Base-by-base conservation (phyloP, 2,888 invertebrate species). In the Chromoteleia sp. region DNA sequence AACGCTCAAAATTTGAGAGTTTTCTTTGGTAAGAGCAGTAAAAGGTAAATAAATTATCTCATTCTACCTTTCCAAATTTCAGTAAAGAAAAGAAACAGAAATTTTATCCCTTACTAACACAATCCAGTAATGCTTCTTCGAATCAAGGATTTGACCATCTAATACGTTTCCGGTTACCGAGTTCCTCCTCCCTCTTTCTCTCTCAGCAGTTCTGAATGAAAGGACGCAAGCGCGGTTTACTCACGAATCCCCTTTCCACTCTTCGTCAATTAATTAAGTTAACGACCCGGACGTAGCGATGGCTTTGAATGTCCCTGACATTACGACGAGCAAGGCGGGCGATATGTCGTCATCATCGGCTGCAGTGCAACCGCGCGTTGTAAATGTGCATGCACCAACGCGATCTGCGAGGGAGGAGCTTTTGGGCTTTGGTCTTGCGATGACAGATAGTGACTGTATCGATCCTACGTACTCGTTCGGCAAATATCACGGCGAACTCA, bases 221-320 rank as follows among this genome's bases (percentile, higher is more conserved):
- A 78, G 78, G 65, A 75, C 78, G 78, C 75, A 73, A 41, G 73
- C 77, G 73, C 73, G 68, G 65, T 61, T 59, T 43, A 30, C 45
- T 67, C 68, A 45, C 58, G 58, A 67, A 75, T 73, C 54, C 61
- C 81, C 79, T 17, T 17, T 8, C 59, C 79, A 21, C 68, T 70
- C 52, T 70, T 78, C 67, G 84, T 84, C 86, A 85, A 89, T 89
- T 88, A 89, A 89, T 89, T 88, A 88, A 87, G 84, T 86, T 86
- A 89, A 88, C 88, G 88, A 88, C 84, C 84, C 56, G 80, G 75
- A 84, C 65, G 63, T 67, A 61, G 83, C 68, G 79, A 84, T 82
- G 65, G 82, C 82, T 84, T 81, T 82, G 83, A 85, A 83, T 85
- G 79, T 83, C 54, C 77, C 70, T 75, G 78, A 70, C 70, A 73